Conservation (phyloP, 2,113 vertebrate species). For the Microcebus jonahi region DNA sequence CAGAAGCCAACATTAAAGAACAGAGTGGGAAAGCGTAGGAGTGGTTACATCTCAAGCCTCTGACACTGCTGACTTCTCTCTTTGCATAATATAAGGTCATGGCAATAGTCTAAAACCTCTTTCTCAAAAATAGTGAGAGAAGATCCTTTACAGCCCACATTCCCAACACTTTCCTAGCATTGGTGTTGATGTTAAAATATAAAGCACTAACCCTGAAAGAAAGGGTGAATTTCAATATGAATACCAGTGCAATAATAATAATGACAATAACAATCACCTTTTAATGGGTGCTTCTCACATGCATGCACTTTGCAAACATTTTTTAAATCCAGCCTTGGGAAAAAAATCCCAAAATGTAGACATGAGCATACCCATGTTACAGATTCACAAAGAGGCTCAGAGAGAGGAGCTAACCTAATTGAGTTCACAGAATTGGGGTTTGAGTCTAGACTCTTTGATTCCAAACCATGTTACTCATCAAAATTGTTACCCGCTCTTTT, state of each 20-base stretch:
- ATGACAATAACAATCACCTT: not conserved
- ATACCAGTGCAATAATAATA: not conserved
- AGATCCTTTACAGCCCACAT: not conserved
- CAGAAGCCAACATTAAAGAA: slow-evolving; percentile 36
- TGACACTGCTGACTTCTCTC: not conserved
- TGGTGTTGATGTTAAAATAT: not conserved
- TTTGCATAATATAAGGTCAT: not conserved
- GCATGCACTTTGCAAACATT: not conserved
- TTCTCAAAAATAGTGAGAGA: slow-evolving; percentile 38
- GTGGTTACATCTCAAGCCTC: not conserved
- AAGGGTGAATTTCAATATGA: not conserved
- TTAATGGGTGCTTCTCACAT: not conserved
- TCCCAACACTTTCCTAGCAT: not conserved
- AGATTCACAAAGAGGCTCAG: not conserved
- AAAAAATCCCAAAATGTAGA: not conserved
- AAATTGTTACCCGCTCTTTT: not conserved
- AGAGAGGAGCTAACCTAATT: not conserved
- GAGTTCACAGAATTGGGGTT: not conserved
- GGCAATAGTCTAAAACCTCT: slow-evolving; percentile 9
- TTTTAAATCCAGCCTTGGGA: not conserved
- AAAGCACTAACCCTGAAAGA: not conserved
- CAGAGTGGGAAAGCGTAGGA: not conserved
- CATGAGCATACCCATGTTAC: not conserved
- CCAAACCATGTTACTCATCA: not conserved
- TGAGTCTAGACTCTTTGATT: not conserved